These are phyloP conservation scores for Onthophagus taurus DNA, from an alignment of 1,140 invertebrate species.

Conservation along the genomic window DNA sequence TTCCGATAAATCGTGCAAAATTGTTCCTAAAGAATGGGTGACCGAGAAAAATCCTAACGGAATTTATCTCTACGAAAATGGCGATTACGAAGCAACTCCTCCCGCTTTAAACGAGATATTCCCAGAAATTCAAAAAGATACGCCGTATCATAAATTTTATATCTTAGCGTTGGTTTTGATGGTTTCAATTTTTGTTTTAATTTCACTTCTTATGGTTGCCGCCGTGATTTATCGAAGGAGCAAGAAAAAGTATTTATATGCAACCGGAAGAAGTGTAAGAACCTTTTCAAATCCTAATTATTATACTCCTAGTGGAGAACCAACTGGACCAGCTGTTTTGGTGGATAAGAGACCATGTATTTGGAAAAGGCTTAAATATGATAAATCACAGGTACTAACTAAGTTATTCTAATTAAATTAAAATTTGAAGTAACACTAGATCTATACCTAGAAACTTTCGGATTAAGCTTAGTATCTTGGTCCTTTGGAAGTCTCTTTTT, in stretches of 20 bases:
- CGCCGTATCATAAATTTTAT: constrained; percentile 14
- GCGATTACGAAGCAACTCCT: constrained; percentile 19
- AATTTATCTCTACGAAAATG: constrained; percentile 35
- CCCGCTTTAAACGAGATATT: constrained; percentile 17
- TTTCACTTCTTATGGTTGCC: constrained; percentile 38
- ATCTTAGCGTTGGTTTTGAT: constrained; percentile 36
- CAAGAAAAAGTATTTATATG: constrained; percentile 49
- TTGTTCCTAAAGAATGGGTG: constrained; percentile 36
- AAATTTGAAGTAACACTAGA: neutral
- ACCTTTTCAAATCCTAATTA: constrained; percentile 76
- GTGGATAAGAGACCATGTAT: constrained; percentile 53
- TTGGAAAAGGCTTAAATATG: constrained; percentile 62
- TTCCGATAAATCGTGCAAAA: constrained; percentile 43
- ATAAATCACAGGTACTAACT: constrained; percentile 51
- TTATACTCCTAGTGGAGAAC: constrained; percentile 45
- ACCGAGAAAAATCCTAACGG: constrained; percentile 36
- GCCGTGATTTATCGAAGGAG: constrained; percentile 46
- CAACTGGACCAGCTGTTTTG: constrained; percentile 26
- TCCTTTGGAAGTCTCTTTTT: no score
- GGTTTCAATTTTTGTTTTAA: constrained; percentile 35
- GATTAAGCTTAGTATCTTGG: no score
- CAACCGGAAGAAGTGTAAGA: constrained; percentile 51
- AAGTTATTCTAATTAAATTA: neutral
- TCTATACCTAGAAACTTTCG: no score
- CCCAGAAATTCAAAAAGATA: constrained; percentile 10